Base-by-base conservation (phyloP, 2,113 vertebrate genomes). In the Antennarius striatus region DNA sequence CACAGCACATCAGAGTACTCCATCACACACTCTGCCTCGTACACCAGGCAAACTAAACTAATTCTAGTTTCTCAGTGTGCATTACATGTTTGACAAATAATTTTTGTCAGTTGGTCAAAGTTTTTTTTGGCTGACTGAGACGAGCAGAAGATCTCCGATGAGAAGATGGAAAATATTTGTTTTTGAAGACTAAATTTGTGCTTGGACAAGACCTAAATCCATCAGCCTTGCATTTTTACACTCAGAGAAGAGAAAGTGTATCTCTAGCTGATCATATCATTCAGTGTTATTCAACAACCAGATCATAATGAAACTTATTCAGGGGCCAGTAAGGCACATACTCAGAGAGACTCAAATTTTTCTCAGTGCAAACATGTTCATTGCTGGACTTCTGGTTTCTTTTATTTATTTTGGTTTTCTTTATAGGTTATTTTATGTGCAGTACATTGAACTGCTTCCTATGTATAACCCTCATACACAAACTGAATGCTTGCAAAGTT, bases 251-350 rank as follows among this genome's bases (percentile, higher is more conserved):
- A 65, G 6, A 74, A 32, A 67, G 61, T 64, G 49, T 36, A 16
- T 22, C 16, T 30, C 16, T 78, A 22, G 16, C 28, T 22, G 36
- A 56, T 69, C 64, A 39, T 29, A 67, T 85, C 58, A 56, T n/a
- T 71, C 79, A 80, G 14, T 56, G 74, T 74, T 66, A 72, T 76
- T 80, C 73, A 80, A 78, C 73, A 82, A 56, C 43, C 55, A 11
- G 52, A 66, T 56, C 61, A 63, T 48, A 72, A 4, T 45, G 28
- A 54, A 12, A 56, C 10, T 57, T 64, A 73, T 49, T 65, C 15
- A 29, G 67, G 10, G 73, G 48, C 47, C 42, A 53, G 49, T 66
- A 63, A 40, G 68, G 36, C 32, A 12, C 29, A 15, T 15, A 77
- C 17, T 76, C 43, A 65, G 63, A 85, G 54, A 4, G 51, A 68